Conservation (phyloP, 2,888 invertebrate genomes). For the Drosophila acutilabella region DNA sequence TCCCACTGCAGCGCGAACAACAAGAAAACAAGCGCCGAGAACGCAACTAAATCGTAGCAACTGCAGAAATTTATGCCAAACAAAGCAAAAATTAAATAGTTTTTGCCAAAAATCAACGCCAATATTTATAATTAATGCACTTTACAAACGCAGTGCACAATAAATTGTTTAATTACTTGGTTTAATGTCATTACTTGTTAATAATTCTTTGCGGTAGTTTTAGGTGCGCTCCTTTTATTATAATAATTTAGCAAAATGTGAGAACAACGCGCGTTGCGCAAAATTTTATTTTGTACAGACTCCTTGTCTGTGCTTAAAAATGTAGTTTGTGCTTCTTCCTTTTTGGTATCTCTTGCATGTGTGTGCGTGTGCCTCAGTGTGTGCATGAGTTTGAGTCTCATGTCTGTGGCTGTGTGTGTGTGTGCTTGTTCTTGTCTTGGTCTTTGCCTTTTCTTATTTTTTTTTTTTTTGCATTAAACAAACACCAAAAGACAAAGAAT, state of each 20-base stretch:
- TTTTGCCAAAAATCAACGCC: no score
- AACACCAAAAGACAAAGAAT: constrained; percentile 78
- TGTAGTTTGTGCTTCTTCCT: constrained; percentile 62
- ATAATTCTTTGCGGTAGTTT: constrained; percentile 1
- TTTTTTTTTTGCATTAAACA: constrained; percentile 70
- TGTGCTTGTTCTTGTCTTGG: constrained; percentile 48
- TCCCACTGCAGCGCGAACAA: constrained; percentile 1
- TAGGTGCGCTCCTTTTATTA: constrained; percentile 18
- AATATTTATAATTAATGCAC: no score
- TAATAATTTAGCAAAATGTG: constrained; percentile 39
- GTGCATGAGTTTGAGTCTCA: constrained; percentile 3
- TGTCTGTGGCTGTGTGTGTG: constrained; percentile 20
- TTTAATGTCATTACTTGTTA: constrained; percentile 10
- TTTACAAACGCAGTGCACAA: no score
- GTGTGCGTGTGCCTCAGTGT: constrained; percentile 38
- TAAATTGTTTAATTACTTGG: background rate
- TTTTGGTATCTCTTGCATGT: constrained; percentile 56
- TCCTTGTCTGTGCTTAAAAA: constrained; percentile 58
- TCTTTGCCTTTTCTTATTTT: constrained; percentile 40
- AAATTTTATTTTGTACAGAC: constrained; percentile 66
- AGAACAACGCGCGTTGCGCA: constrained; percentile 54
- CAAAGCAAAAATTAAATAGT: background rate
- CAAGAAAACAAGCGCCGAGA: constrained; percentile 25
- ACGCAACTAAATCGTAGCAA: background rate
- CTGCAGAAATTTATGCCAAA: background rate